Evolutionary conservation across 2,113 vertebrate species (phyloP).

Genomic region (Tragulus kanchil): DNA sequence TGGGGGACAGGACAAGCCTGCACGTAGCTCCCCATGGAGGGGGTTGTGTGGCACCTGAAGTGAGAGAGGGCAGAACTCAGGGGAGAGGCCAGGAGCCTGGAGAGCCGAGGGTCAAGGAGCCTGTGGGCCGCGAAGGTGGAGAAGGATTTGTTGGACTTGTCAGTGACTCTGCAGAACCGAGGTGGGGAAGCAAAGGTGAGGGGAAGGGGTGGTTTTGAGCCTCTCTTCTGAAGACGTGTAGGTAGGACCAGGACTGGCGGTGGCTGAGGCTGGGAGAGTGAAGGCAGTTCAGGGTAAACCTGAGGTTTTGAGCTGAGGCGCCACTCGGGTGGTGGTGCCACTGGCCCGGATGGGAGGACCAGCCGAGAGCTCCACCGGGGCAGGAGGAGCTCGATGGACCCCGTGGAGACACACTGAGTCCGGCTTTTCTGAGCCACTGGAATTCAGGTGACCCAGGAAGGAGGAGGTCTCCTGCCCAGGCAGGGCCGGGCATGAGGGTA

Average conservation of each 20-base stretch:
- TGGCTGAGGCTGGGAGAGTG: background rate
- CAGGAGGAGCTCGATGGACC: background rate
- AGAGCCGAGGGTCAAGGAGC: accelerated
- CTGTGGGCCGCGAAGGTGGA: background rate
- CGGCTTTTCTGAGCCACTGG: background rate
- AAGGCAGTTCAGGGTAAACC: background rate
- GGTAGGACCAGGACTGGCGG: background rate
- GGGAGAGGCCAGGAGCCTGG: background rate
- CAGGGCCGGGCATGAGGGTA: accelerated
- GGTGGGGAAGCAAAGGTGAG: background rate
- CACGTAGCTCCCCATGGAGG: background rate
- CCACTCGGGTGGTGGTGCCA: no score
- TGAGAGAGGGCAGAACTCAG: no score
- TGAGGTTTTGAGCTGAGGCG: background rate
- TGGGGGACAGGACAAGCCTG: background rate
- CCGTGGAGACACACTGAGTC: background rate
- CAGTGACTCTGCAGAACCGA: background rate
- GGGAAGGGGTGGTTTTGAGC: background rate
- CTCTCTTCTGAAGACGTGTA: background rate
- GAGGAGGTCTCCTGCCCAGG: background rate
- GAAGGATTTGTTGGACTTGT: background rate
- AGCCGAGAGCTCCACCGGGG: background rate
- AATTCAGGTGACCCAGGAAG: background rate
- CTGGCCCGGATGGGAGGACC: background rate
- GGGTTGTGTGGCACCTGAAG: background rate